Conservation (phyloP, 53 echinoderm and acorn worm species). For the Astropecten irregularis region DNA sequence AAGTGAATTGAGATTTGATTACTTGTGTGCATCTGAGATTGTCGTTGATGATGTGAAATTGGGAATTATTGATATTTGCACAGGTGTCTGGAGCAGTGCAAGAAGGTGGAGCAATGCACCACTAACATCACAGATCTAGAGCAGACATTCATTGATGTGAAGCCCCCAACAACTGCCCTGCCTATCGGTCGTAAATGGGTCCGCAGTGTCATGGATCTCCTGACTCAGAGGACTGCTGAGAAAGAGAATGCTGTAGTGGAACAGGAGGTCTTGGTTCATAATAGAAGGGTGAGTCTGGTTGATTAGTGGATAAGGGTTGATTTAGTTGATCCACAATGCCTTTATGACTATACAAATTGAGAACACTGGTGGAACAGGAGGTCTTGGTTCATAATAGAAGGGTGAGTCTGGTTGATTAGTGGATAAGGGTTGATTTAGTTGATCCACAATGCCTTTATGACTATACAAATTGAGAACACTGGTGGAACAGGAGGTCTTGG, state of each 20-base stretch:
- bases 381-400: conserved; percentile 63
- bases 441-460: background rate
- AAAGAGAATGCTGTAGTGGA: conserved; percentile 55
- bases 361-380: conserved; percentile 62
- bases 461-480: conserved; percentile 53
- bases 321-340: background rate
- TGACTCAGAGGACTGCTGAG: conserved; percentile 70
- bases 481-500: conserved; percentile 65
- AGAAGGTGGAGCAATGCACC: conserved; percentile 55
- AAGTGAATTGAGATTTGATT: no score
- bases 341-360: conserved; percentile 53
- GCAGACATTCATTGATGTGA: conserved; percentile 66
- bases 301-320: background rate
- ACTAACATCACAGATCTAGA: conserved; percentile 67
- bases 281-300: conserved; percentile 67
- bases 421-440: background rate
- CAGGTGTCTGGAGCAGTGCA: conserved; percentile 73
- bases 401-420: conserved; percentile 48
- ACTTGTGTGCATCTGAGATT: no score
- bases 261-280: conserved; percentile 65
- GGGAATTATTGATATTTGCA: no score
- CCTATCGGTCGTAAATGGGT: conserved; percentile 89
- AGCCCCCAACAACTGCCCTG: conserved; percentile 74
- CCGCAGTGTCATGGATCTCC: conserved; percentile 62
- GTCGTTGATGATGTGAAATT: no score